Percentiles rank a stretch among this genome's conserved stretches.
Evolutionary conservation across 2,888 invertebrate genomes (phyloP).

Genomic region (Iphiclides podalirius): DNA sequence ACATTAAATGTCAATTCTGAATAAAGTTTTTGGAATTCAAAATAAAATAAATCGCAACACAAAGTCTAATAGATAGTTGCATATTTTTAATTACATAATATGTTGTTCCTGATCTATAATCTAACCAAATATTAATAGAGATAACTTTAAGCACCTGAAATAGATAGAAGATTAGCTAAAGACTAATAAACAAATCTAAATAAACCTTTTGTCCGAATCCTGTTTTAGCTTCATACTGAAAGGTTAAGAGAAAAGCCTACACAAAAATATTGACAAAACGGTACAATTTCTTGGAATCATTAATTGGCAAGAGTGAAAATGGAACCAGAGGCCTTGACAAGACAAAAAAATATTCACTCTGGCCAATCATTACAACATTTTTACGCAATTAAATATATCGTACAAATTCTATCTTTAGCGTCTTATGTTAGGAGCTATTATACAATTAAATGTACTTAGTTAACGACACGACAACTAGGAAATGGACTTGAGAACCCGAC

Average conservation of each 20-base stretch:
- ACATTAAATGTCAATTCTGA: too few species aligned
- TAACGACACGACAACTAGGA: neutral
- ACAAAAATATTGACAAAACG: too few species aligned
- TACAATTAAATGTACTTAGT: neutral
- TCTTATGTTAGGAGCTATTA: neutral
- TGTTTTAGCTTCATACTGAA: neutral
- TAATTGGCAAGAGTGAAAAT: constrained; percentile 18
- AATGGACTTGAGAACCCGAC: constrained; percentile 37
- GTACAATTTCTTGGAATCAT: neutral
- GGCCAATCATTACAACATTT: constrained; percentile 53
- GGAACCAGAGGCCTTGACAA: too few species aligned
- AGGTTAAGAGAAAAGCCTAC: neutral
- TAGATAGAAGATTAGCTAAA: neutral
- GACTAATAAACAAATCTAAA: neutral
- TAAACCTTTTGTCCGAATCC: neutral
- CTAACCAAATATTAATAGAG: too few species aligned
- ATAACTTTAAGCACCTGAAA: too few species aligned
- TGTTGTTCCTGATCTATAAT: too few species aligned
- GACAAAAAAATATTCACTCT: too few species aligned
- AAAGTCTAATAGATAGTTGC: too few species aligned
- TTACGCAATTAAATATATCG: neutral
- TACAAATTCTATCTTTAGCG: too few species aligned
- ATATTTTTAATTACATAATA: too few species aligned
- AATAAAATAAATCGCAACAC: too few species aligned
- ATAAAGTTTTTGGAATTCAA: too few species aligned